These are phyloP conservation scores for Scaptomyza parva DNA, from an alignment of 2,888 invertebrate genomes.

Conservation along the genomic window DNA sequence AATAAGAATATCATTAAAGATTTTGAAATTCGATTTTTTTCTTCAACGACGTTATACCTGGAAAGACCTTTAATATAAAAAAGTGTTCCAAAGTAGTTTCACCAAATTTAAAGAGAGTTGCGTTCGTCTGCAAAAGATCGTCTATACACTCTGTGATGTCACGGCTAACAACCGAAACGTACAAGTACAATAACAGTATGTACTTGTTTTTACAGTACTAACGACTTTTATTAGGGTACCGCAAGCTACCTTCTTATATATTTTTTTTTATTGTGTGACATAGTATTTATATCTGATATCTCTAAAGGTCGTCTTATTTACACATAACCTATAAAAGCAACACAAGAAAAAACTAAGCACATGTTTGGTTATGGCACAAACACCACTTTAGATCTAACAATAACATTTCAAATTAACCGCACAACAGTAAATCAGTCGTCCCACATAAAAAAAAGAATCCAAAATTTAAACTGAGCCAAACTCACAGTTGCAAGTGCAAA, in stretches of 20 bases:
- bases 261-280: neutral
- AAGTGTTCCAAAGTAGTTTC: neutral
- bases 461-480: no score
- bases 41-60: neutral
- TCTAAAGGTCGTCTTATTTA: constrained; percentile 77
- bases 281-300: constrained; percentile 57
- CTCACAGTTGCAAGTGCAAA: no score
- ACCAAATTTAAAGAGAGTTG: neutral
- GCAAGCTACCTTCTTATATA: neutral
- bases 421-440: no score
- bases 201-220: neutral
- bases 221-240: neutral
- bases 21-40: no score
- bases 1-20: no score
- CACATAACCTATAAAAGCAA: constrained; percentile 79
- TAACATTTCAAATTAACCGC: no score
- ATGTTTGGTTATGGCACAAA: constrained; percentile 48
- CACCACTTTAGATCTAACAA: neutral
- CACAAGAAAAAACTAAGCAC: constrained; percentile 58
- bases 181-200: neutral
- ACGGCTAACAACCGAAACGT: neutral
- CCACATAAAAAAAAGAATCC: no score
- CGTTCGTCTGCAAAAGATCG: neutral
- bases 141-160: neutral
- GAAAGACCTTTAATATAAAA: neutral